Evolutionary conservation across 2,888 invertebrate species (phyloP).

Genomic region (Cerastis leucographa): DNA sequence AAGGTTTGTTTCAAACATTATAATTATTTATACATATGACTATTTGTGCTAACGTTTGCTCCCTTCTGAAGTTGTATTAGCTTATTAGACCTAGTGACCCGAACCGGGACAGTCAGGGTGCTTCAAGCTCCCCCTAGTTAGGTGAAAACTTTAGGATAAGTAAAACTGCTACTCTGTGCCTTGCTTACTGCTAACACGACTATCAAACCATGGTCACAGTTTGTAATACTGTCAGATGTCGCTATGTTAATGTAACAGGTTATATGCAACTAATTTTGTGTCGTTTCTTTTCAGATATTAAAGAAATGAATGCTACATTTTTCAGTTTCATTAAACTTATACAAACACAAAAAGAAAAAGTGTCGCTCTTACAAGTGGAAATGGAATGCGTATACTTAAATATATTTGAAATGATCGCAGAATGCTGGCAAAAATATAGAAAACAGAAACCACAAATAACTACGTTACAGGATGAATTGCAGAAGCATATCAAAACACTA

Average conservation of each 20-base stretch:
- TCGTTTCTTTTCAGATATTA: slow-evolving; percentile 67
- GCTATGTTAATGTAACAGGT: neutral
- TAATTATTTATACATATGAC: neutral
- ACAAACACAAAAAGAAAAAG: slow-evolving; percentile 63
- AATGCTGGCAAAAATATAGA: slow-evolving; percentile 71
- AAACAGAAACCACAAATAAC: slow-evolving; percentile 37
- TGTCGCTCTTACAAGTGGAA: slow-evolving; percentile 75
- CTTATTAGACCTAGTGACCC: neutral
- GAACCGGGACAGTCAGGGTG: neutral
- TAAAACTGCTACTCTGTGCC: neutral
- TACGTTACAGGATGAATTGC: slow-evolving; percentile 66
- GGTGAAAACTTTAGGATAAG: neutral
- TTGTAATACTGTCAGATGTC: neutral
- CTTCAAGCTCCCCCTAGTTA: neutral
- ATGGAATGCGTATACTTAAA: slow-evolving; percentile 75
- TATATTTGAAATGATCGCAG: slow-evolving; percentile 76
- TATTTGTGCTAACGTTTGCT: neutral
- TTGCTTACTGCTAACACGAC: neutral
- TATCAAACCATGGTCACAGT: neutral
- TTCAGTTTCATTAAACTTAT: slow-evolving; percentile 49
- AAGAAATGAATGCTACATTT: slow-evolving; percentile 55
- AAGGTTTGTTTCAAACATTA: slow-evolving; percentile 56
- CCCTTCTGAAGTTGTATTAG: neutral
- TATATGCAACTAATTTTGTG: neutral
- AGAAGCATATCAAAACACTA: slow-evolving; percentile 69